phyloP scores from a whole-genome alignment of 2,113 vertebrate genomes.

The Empidonax traillii region DNA sequence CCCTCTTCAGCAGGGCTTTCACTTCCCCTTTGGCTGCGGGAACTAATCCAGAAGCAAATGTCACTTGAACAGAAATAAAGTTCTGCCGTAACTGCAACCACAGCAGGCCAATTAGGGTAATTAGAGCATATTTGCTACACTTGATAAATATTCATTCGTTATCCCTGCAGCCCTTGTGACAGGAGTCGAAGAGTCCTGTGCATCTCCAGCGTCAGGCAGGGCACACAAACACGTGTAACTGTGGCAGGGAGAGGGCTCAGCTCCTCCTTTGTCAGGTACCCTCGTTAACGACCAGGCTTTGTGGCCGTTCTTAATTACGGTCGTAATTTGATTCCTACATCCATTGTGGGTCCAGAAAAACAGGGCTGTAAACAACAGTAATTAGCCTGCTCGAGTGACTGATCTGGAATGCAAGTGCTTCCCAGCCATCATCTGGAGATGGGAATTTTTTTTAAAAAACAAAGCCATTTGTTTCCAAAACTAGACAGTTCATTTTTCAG shows the following conservation, averaged over 20 bases:
- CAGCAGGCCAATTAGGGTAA: conserved; percentile 22
- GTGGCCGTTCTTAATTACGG: not conserved
- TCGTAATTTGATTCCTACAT: not conserved
- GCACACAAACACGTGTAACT: not conserved
- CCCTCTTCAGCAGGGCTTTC: not conserved
- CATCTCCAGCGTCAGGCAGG: not conserved
- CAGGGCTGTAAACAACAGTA: not conserved
- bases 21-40: not conserved
- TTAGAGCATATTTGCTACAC: conserved; percentile 43
- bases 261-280: not conserved
- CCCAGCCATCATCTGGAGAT: not conserved
- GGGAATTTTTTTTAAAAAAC: fast-evolving
- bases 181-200: not conserved
- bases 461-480: not conserved
- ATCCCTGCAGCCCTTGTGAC: not conserved
- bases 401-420: not conserved
- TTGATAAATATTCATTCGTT: conserved; percentile 37
- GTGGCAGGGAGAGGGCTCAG: not conserved
- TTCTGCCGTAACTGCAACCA: conserved; percentile 3
- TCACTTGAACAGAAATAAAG: conserved; percentile 22
- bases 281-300: not conserved
- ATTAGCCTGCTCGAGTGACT: not conserved
- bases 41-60: conserved; percentile 17
- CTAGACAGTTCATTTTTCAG: not conserved
- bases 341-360: not conserved